These are phyloP conservation scores for Philopotamus ludificatus DNA, from an alignment of 1,140 invertebrate species.

Conservation along the genomic window DNA sequence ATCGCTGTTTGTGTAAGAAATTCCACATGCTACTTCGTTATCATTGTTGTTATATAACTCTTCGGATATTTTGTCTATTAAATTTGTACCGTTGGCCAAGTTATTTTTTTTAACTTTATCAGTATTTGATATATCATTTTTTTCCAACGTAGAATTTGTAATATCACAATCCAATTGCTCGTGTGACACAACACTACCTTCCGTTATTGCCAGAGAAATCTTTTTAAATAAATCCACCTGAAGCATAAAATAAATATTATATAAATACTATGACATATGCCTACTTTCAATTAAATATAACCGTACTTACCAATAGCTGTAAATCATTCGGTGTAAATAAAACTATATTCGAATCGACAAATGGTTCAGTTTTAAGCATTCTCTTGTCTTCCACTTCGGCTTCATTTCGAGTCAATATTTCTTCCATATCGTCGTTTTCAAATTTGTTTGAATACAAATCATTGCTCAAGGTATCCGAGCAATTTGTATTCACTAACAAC, in stretches of 20 bases:
- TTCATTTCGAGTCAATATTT: slow-evolving; percentile 48
- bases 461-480: slow-evolving; percentile 27
- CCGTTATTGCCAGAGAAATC: slow-evolving; percentile 42
- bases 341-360: slow-evolving; percentile 34
- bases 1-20: slow-evolving; percentile 12
- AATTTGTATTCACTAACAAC: slow-evolving; percentile 61
- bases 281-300: slow-evolving; percentile 5
- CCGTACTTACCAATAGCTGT: slow-evolving; percentile 33
- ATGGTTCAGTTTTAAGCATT: slow-evolving; percentile 30
- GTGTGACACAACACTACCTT: slow-evolving; percentile 18
- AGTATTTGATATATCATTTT: neutral
- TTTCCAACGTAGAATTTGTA: neutral
- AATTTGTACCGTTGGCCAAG: too few relatives aligned
- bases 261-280: neutral
- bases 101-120: neutral
- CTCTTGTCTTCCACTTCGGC: slow-evolving; percentile 21
- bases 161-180: slow-evolving; percentile 28
- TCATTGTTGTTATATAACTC: neutral
- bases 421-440: slow-evolving; percentile 57
- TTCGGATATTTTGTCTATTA: neutral
- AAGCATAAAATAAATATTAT: slow-evolving; percentile 28
- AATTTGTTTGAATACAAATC: slow-evolving; percentile 50
- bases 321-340: slow-evolving; percentile 38
- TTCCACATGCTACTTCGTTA: slow-evolving; percentile 31
- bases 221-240: slow-evolving; percentile 56